phyloP scores from a whole-genome alignment of 2,888 invertebrate genomes.

The Scaptomyza reducta region DNA sequence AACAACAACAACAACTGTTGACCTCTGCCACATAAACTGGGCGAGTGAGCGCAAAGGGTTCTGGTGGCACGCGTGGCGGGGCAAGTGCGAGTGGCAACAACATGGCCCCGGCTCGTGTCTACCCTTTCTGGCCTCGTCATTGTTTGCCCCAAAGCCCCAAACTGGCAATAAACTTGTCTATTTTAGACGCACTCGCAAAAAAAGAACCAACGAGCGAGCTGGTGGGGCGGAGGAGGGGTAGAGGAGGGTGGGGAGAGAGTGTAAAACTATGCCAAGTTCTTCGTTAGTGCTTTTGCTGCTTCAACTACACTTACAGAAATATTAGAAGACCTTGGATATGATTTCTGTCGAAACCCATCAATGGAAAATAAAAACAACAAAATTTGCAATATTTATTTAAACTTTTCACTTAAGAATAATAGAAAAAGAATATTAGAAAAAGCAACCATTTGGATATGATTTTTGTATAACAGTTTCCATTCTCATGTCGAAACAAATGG shows the following conservation, averaged over 20 bases:
- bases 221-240: no score
- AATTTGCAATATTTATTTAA: no score
- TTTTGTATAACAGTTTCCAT: no score
- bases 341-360: no score
- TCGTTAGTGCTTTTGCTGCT: constrained; percentile 18
- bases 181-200: constrained; percentile 64
- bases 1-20: constrained; percentile 45
- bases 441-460: no score
- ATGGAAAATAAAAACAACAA: no score
- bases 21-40: constrained; percentile 42
- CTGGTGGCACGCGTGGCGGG: neutral
- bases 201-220: no score
- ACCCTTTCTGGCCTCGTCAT: constrained; percentile 77
- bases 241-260: neutral
- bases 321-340: neutral
- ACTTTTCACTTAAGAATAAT: no score
- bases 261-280: constrained; percentile 33
- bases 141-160: constrained; percentile 71
- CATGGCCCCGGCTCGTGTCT: constrained; percentile 58
- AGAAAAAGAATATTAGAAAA: no score
- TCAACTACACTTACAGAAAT: constrained; percentile 3
- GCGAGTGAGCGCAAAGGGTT: neutral
- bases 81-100: neutral
- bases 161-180: constrained; percentile 78
- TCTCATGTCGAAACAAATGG: no score